Conservation (phyloP, 2,113 vertebrate species). For the Urocitellus parryii region DNA sequence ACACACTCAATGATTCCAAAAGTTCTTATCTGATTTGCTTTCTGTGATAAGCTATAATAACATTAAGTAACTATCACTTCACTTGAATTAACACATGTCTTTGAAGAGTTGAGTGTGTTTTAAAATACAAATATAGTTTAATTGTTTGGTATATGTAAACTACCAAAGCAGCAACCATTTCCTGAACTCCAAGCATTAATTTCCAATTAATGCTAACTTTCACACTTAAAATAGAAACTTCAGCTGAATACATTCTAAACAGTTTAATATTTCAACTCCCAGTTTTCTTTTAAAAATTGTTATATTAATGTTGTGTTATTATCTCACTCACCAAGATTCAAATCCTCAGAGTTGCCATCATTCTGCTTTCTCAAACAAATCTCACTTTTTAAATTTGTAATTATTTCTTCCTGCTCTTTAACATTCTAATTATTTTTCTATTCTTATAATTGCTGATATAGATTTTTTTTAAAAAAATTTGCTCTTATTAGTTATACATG, state of each 20-base stretch:
- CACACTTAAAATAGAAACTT: neutral
- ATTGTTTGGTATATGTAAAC: neutral
- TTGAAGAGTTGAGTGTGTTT: neutral
- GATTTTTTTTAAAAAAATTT: too few relatives aligned
- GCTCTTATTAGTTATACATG: too few relatives aligned
- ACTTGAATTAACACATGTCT: neutral
- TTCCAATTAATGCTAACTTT: neutral
- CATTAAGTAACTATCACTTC: slow-evolving; percentile 3
- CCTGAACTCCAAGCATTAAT: neutral
- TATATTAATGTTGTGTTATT: neutral
- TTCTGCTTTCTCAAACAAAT: neutral
- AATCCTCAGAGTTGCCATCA: neutral
- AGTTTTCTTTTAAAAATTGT: neutral
- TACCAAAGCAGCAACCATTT: neutral
- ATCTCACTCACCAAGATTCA: neutral
- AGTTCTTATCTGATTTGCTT: neutral
- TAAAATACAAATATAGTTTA: neutral
- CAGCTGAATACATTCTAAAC: neutral
- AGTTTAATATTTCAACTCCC: neutral
- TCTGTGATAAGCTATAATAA: neutral
- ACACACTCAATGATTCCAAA: neutral
- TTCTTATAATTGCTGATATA: neutral
- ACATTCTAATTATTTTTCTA: slow-evolving; percentile 38
- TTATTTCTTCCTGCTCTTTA: neutral
- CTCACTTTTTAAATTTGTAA: slow-evolving; percentile 20